phyloP scores from a whole-genome alignment of 2,113 vertebrate species.

The Oostethus manadensis region DNA sequence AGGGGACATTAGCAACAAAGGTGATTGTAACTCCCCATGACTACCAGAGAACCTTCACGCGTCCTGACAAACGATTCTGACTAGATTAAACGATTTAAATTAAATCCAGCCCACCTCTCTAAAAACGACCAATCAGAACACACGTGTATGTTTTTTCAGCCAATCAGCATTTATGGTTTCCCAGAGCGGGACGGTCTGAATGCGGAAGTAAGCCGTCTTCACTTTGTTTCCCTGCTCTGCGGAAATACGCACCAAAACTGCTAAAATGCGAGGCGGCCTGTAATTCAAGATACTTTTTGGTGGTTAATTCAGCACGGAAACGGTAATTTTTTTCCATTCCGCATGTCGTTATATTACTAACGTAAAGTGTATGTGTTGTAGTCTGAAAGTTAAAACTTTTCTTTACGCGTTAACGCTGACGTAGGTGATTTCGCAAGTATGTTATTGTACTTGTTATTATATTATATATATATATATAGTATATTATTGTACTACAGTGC shows the following conservation, averaged over 20 bases:
- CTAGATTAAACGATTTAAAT: conserved; percentile 19
- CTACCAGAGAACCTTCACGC: too few relatives aligned
- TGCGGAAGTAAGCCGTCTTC: conserved; percentile 39
- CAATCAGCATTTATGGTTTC: conserved; percentile 47
- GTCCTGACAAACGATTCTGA: not conserved
- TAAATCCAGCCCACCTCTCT: not conserved
- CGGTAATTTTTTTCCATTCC: conserved; percentile 24
- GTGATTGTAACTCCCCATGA: too few relatives aligned
- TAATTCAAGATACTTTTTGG: not conserved
- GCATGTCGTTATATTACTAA: too few relatives aligned
- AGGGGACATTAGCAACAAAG: too few relatives aligned
- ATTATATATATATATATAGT: too few relatives aligned
- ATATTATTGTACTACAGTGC: too few relatives aligned
- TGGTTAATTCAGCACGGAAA: not conserved
- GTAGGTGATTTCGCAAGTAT: too few relatives aligned
- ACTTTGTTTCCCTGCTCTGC: not conserved
- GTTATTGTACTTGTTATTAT: too few relatives aligned
- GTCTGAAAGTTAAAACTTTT: too few relatives aligned
- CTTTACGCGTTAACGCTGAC: too few relatives aligned
- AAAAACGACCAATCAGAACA: conserved; percentile 33
- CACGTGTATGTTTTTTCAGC: not conserved
- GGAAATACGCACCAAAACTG: not conserved
- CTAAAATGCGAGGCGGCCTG: not conserved
- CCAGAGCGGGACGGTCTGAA: conserved; percentile 57
- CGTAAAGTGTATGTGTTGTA: too few relatives aligned